These are phyloP conservation scores for Morpho helenor DNA, from an alignment of 2,888 invertebrate genomes.

Conservation along the genomic window DNA sequence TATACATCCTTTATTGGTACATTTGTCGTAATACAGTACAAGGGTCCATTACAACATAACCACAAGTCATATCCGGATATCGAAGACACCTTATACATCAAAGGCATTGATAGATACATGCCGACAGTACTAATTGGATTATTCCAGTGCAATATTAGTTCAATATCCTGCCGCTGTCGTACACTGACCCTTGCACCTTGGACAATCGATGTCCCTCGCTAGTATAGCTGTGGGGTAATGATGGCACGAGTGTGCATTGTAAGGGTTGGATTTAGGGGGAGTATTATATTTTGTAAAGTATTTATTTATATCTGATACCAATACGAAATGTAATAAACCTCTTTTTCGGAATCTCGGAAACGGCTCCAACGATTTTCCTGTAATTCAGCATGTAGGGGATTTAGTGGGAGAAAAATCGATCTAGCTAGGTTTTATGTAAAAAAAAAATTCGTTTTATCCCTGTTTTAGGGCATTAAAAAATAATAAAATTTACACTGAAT, in stretches of 20 bases:
- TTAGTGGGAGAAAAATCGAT: too few species aligned
- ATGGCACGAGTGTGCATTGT: constrained; percentile 6
- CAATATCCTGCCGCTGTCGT: constrained; percentile 53
- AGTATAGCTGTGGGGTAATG: constrained; percentile 13
- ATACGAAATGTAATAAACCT: too few species aligned
- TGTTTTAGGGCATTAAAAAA: too few species aligned
- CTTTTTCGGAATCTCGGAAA: too few species aligned
- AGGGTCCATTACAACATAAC: constrained; percentile 6
- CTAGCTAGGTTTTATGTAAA: too few species aligned
- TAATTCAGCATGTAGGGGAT: too few species aligned
- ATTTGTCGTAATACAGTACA: neutral
- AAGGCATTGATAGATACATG: constrained; percentile 45
- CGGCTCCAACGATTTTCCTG: too few species aligned
- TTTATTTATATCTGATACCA: constrained; percentile 4
- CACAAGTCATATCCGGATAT: constrained; percentile 9
- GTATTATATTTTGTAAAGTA: constrained; percentile 13
- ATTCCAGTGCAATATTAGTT: constrained; percentile 63
- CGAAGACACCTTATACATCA: constrained; percentile 36
- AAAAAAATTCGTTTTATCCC: too few species aligned
- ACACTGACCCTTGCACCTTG: constrained; percentile 62
- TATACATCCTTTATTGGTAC: too few species aligned
- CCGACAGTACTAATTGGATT: constrained; percentile 63
- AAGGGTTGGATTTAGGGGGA: constrained; percentile 14
- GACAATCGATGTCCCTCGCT: constrained; percentile 42
- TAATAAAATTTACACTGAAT: too few species aligned